Evolutionary conservation across 2,888 invertebrate species (phyloP).

Genomic region (Caenorhabditis afra): DNA sequence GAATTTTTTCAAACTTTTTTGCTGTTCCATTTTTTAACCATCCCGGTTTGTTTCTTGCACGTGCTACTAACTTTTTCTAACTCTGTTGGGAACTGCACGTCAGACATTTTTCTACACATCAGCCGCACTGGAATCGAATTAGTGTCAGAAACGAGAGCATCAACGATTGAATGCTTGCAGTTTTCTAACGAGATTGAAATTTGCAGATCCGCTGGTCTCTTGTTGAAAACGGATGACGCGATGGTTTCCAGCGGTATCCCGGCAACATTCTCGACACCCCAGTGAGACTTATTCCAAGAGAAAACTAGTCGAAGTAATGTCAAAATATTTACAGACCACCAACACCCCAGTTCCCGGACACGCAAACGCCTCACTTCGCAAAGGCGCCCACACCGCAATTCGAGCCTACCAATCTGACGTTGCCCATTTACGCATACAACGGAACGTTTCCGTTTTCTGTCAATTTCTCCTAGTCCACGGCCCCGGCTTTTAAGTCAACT

Average conservation of each 20-base stretch:
- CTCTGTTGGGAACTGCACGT: too few species aligned
- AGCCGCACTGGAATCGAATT: slow-evolving; percentile 7
- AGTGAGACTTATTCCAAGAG: slow-evolving; percentile 11
- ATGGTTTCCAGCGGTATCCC: slow-evolving; percentile 34
- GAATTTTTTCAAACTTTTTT: too few species aligned
- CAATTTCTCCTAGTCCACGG: slow-evolving; percentile 12
- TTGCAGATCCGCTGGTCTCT: slow-evolving; percentile 39
- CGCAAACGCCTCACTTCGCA: slow-evolving; percentile 3
- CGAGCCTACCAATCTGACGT: too few species aligned
- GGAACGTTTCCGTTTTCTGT: not conserved
- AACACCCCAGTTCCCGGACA: slow-evolving; percentile 27
- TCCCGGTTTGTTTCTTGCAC: slow-evolving; percentile 8
- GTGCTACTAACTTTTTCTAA: too few species aligned
- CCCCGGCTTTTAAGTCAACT: not conserved
- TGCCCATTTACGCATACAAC: too few species aligned
- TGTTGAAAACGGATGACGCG: slow-evolving; percentile 40
- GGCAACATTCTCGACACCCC: slow-evolving; percentile 14
- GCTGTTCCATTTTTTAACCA: too few species aligned
- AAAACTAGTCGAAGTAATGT: not conserved
- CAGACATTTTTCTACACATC: too few species aligned
- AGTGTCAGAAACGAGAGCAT: slow-evolving; percentile 1
- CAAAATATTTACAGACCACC: slow-evolving; percentile 35
- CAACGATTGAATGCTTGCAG: slow-evolving; percentile 11
- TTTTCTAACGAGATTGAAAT: slow-evolving; percentile 4
- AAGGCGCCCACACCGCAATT: too few species aligned